Conservation (phyloP, 1,140 invertebrate species). For the Marisa cornuarietis region DNA sequence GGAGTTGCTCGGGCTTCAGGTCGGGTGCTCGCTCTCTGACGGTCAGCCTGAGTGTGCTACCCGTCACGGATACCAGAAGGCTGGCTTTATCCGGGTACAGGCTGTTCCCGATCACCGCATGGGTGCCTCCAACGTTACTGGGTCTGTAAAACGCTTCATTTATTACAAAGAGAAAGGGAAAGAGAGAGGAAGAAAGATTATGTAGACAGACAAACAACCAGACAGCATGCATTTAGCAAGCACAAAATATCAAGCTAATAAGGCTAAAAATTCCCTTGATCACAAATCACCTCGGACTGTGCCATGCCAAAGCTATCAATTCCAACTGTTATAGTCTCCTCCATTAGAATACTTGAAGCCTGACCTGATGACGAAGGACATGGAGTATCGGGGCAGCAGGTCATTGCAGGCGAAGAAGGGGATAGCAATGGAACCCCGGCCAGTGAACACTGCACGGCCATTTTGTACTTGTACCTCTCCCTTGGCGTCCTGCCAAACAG, state of each 20-base stretch:
- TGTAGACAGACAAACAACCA: too few relatives aligned
- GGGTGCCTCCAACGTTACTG: neutral
- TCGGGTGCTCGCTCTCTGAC: slow-evolving; percentile 2
- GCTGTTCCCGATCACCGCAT: slow-evolving; percentile 13
- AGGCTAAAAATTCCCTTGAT: neutral
- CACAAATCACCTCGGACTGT: too few relatives aligned
- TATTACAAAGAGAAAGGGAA: too few relatives aligned
- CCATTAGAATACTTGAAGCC: too few relatives aligned
- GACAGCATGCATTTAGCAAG: too few relatives aligned
- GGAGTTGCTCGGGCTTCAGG: slow-evolving; percentile 15
- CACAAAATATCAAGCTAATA: neutral
- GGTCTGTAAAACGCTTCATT: neutral
- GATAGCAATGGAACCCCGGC: slow-evolving; percentile 11
- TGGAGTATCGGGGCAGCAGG: slow-evolving; percentile 19
- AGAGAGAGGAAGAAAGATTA: too few relatives aligned
- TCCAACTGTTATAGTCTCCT: too few relatives aligned
- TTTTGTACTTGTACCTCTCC: slow-evolving; percentile 6
- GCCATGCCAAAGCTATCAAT: too few relatives aligned
- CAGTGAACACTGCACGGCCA: slow-evolving; percentile 14
- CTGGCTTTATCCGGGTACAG: slow-evolving; percentile 3
- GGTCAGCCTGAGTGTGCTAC: slow-evolving; percentile 2
- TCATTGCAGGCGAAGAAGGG: slow-evolving; percentile 22
- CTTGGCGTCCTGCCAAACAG: slow-evolving; percentile 18
- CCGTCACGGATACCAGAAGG: neutral
- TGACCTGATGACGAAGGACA: slow-evolving; percentile 19